Base-by-base conservation (phyloP, 2,113 vertebrate genomes). In the Ophthalmolycus amberensis region DNA sequence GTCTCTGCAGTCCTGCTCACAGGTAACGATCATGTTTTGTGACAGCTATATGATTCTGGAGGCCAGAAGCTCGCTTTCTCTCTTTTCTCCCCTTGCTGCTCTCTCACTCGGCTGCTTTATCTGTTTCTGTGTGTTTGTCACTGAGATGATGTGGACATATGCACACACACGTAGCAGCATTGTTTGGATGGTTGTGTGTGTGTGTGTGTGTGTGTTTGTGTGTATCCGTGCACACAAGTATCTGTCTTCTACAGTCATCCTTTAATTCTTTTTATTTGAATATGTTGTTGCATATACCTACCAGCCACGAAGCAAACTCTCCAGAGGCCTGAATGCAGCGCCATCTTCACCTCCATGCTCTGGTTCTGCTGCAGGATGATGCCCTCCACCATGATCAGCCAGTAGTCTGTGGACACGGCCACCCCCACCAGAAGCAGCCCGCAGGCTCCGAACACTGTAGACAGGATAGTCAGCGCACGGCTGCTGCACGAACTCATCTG, bases 401-500 rank as follows among this genome's bases (percentile, higher is more conserved):
- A 98, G 94, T 97, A 97, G 94, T 98, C 97, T 0, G 97, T 98
- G 92, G 97, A 97, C 87, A 98, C 97, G 0, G 97, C 97, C 84
- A 98, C 97, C 58, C 97, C 97, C 78, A 98, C 97, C 34, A 98
- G 96, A 70, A 97, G 95, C 86, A 98, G 91, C 63, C 97, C 97
- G 0, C 97, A 97, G 11, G 97, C 97, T 5, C 97, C 97, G 0
- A 97, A 97, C 91, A 97, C 96, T 9, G 96, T 97, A 94, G 97
- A 97, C 90, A 98, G 96, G 94, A 98, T 96, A 90, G 97, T 98
- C 92, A 98, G 92, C 75, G 97, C 96, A 3, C 97, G 96, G 84
- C 97, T 97, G 92, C 97, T 97, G 92, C 97, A 98, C 66, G 96
- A 96, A 94, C 96, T 97, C 96, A 98, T 97, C 93, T 97, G 92